Evolutionary conservation across 2,113 vertebrate genomes (phyloP), one percentile per base, ranked within the genome.

Genomic region (Haemorhous mexicanus): DNA sequence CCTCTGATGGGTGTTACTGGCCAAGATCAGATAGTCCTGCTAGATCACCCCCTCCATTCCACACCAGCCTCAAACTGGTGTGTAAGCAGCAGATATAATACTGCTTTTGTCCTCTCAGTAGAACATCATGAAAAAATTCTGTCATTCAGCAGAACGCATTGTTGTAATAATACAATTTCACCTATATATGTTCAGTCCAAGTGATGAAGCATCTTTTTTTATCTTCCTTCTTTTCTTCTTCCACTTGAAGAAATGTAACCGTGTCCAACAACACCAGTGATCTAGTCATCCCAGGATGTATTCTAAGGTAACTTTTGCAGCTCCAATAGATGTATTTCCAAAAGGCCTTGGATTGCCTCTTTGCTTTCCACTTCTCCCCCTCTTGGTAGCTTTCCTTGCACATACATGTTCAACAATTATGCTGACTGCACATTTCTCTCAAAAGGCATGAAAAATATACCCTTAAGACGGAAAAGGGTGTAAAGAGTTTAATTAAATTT

Each of bases 401-500:
- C 24, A 52, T 82, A 85, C 62, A 80, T 33, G 67, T 88, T 79
- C 67, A 73, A 35, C 37, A 80, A 56, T 53, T 86, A 83, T 33
- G 86, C 70, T 95, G 88, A 94, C 83, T 68, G 55, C 16, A 55
- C 46, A 44, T 84, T 85, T 94, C 55, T 84, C 72, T 77, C 56
- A 55, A 77, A 92, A 74, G 47, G 59, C 59, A 70, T 53, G 69
- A 55, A 92, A 92, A 89, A 81, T 35, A 46, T 37, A 92, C 55
- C 63, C 63, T 62, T 49, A 85, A 92, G 79, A 88, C 30, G 52
- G 28, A 80, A 61, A 85, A 90, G 41, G 11, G 39, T 88, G 80
- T 90, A 41, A 94, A 88, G 82, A 90, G 75, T 73, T 93, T 92
- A 94, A 97, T 93, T 95, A 90, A 91, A 87, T 91, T 93, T 93